Base-by-base conservation (phyloP, 2,797 vertebrate genomes). In the Pangasius macronema region DNA sequence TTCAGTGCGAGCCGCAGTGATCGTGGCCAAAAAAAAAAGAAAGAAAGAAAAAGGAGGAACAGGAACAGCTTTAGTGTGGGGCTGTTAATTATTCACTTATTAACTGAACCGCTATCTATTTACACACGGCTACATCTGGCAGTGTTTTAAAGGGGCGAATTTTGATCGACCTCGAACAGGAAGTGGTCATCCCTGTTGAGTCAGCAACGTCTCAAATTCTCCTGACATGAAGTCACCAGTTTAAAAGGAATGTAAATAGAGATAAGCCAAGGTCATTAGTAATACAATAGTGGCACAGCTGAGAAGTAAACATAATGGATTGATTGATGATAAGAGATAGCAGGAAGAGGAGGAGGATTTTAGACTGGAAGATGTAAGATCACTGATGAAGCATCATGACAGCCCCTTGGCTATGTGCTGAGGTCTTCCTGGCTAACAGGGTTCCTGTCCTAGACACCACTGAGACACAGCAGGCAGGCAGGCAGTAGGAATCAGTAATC, bases 11-110 rank as follows among this genome's bases (percentile, higher is more conserved):
- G 55, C 39, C 36, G 33, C n/a, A 14, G 73, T 49, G 83, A 83
- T 82, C 46, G 59, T 59, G 51, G 33, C 85, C 87, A 70, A 80
- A 57, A 82, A 36, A 82, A 30, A 16, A 82, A 61, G 18, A 27
- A n/a, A 6, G n/a, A n/a, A n/a, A n/a, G n/a, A 46, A 1, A 24
- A 24, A 18, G 27, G 49, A 53, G 39, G 9, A 46, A 85, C 22
- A 10, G 16, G 59, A 49, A 53, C 42, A 75, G 57, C 68, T 10
- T 70, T 61, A 39, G 8, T 53, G 33, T 30, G 24, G 61, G 16
- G 51, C 33, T 89, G 86, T 87, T 87, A 89, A 85, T 82, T 85
- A 85, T 87, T 87, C 42, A 79, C 51, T 82, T 85, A 85, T 87
- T 87, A 33, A 79, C 51, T 53, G 57, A 72, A 83, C 82, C 82